phyloP scores from a whole-genome alignment of 1,140 invertebrate genomes.

The Diuraphis noxia region DNA sequence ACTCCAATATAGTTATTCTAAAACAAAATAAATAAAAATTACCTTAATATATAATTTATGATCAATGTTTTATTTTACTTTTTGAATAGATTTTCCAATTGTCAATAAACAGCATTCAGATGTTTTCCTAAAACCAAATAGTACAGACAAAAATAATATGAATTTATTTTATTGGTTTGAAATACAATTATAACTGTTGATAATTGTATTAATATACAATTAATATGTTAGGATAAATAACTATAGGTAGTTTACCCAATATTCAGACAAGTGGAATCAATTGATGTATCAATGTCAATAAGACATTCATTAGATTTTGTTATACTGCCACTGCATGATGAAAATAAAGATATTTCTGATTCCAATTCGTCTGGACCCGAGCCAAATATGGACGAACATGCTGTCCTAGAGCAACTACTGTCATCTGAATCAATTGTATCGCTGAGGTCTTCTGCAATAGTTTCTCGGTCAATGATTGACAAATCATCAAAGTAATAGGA shows the following conservation, averaged over 20 bases:
- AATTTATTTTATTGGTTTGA: neutral
- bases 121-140: slow-evolving; percentile 11
- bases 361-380: slow-evolving; percentile 25
- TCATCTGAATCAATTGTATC: slow-evolving; percentile 34
- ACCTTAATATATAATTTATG: neutral
- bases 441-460: neutral
- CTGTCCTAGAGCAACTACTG: slow-evolving; percentile 36
- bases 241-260: neutral
- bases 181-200: neutral
- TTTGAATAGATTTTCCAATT: slow-evolving; percentile 16
- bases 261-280: neutral
- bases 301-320: slow-evolving; percentile 30
- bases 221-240: too few species aligned
- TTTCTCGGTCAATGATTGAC: neutral
- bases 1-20: slow-evolving; percentile 32
- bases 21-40: neutral
- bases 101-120: neutral
- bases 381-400: slow-evolving; percentile 13
- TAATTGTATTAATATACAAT: neutral
- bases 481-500: slow-evolving; percentile 30
- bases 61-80: neutral
- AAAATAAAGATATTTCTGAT: neutral
- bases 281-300: neutral
- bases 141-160: neutral
- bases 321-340: slow-evolving; percentile 12